Evolutionary conservation across 30 jellyfish, hydroid and myxozoan species (phyloP).

Genomic region (Cassiopea andromeda): DNA sequence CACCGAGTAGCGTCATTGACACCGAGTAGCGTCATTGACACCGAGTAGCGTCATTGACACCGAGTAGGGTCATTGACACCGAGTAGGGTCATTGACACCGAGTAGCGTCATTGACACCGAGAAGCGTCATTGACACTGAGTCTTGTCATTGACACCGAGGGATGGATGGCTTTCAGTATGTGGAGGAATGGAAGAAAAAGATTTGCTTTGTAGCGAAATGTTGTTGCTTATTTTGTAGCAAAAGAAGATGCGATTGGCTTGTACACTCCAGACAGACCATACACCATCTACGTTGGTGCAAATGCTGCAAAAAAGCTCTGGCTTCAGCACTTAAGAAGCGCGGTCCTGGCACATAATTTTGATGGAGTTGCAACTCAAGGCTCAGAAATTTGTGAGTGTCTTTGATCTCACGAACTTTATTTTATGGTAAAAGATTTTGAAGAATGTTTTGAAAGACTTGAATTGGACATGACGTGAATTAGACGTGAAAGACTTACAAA

Average conservation of each 20-base stretch:
- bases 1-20: too few relatives aligned
- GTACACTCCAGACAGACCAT: slow-evolving; percentile 95
- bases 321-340: slow-evolving; percentile 71
- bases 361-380: slow-evolving; percentile 54
- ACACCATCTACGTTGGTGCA: slow-evolving; percentile 87
- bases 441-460: too few relatives aligned
- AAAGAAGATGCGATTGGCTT: slow-evolving; percentile 91
- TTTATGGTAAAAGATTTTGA: background rate
- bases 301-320: slow-evolving; percentile 84
- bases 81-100: too few relatives aligned
- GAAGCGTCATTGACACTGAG: too few relatives aligned
- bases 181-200: background rate
- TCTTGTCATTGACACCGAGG: too few relatives aligned
- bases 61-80: too few relatives aligned
- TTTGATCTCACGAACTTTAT: background rate
- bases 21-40: too few relatives aligned
- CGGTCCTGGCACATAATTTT: slow-evolving; percentile 61
- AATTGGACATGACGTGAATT: too few relatives aligned
- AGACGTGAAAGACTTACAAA: too few relatives aligned
- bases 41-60: too few relatives aligned
- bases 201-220: background rate
- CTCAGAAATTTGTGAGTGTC: slow-evolving; percentile 56
- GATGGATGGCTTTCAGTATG: background rate
- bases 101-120: too few relatives aligned
- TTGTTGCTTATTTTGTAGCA: slow-evolving; percentile 35